Evolutionary conservation across 2,888 invertebrate species (phyloP).

Genomic region (Erynnis tages): DNA sequence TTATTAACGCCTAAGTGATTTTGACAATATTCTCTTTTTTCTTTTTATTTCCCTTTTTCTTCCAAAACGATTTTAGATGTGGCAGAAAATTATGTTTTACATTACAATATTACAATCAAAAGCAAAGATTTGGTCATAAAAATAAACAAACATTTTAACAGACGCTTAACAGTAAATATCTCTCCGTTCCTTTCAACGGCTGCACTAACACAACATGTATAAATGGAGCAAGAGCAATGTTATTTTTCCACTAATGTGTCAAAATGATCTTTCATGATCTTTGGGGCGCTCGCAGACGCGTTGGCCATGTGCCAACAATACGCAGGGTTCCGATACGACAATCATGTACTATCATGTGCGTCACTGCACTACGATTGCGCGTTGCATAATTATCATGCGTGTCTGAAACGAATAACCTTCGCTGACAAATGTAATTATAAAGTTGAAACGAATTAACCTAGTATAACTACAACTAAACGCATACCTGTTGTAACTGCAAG

Average conservation of each 20-base stretch:
- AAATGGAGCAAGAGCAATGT: slow-evolving; percentile 22
- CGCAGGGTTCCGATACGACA: slow-evolving; percentile 29
- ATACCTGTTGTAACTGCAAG: too few species aligned
- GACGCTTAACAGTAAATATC: too few species aligned
- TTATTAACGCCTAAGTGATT: too few species aligned
- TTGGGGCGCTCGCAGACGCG: slow-evolving; percentile 28
- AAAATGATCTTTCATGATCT: slow-evolving; percentile 25
- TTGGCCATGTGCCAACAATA: slow-evolving; percentile 34
- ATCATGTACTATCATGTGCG: slow-evolving; percentile 30
- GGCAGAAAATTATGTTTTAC: too few species aligned
- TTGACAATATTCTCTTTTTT: too few species aligned
- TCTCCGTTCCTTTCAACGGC: neutral
- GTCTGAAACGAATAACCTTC: slow-evolving; percentile 18
- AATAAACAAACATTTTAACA: too few species aligned
- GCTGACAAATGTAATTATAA: slow-evolving; percentile 20
- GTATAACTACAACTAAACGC: too few species aligned
- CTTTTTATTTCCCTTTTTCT: too few species aligned
- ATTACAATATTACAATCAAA: too few species aligned
- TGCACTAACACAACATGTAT: slow-evolving; percentile 23
- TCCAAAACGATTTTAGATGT: too few species aligned
- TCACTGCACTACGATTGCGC: slow-evolving; percentile 25
- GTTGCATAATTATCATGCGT: slow-evolving; percentile 21
- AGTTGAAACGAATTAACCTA: neutral
- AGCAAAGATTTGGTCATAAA: too few species aligned
- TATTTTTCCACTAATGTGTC: slow-evolving; percentile 31